Percentiles rank a stretch among this genome's conserved stretches.
Evolutionary conservation across 2,797 vertebrate genomes (phyloP).

Genomic region (Morus bassanus): DNA sequence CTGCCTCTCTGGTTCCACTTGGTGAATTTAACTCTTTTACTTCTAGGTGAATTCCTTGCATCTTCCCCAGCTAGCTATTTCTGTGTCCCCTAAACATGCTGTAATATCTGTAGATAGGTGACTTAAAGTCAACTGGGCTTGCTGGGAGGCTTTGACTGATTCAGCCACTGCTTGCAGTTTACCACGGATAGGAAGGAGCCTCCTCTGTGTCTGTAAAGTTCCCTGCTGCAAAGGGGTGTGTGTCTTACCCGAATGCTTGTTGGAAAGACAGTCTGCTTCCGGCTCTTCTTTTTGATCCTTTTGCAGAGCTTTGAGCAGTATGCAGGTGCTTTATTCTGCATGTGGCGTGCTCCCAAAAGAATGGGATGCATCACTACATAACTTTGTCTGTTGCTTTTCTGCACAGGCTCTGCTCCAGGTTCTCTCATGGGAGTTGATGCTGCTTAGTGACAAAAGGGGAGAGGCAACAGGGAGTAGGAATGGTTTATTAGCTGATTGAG

Average conservation of each 20-base stretch:
- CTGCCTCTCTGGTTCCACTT: not conserved
- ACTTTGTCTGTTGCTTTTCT: not conserved
- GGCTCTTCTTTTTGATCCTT: not conserved
- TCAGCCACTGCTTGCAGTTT: fast-evolving
- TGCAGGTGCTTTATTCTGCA: not conserved
- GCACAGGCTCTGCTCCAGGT: not conserved
- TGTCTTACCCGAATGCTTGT: fast-evolving
- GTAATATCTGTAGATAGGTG: not conserved
- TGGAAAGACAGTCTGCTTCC: not conserved
- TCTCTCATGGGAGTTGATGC: not conserved
- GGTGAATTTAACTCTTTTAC: not conserved
- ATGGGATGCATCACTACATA: fast-evolving
- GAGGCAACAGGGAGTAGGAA: not conserved
- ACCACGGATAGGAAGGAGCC: not conserved
- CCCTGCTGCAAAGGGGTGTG: not conserved
- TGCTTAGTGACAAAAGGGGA: not conserved
- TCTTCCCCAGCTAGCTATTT: not conserved
- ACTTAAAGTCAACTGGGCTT: not conserved
- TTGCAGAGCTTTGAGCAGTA: not conserved
- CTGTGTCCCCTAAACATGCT: not conserved
- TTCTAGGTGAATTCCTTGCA: not conserved
- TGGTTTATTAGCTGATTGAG: not conserved
- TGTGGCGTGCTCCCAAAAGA: not conserved
- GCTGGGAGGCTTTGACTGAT: not conserved
- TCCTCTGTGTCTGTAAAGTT: not conserved